These are phyloP conservation scores for Sceloporus undulatus DNA, from an alignment of 2,113 vertebrate species.

Conservation along the genomic window DNA sequence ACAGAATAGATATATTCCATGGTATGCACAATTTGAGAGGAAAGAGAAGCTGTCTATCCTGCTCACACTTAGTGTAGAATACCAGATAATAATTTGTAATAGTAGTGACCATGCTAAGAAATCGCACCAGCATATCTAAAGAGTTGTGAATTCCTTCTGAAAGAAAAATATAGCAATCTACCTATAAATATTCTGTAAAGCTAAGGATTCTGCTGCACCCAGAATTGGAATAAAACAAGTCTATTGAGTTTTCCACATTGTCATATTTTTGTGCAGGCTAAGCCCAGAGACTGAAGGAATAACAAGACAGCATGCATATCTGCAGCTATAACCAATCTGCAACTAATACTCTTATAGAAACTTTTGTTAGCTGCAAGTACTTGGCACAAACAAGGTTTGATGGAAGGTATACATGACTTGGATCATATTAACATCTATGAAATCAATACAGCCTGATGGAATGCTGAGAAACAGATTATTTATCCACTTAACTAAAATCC, in stretches of 20 bases:
- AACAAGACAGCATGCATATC: not conserved
- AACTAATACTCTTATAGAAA: not conserved
- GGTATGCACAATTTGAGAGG: not conserved
- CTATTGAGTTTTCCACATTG: too few relatives aligned
- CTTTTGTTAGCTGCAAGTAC: slow-evolving; percentile 8
- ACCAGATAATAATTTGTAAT: not conserved
- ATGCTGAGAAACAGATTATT: slow-evolving; percentile 21
- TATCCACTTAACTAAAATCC: slow-evolving; percentile 27
- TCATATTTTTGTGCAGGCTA: too few relatives aligned
- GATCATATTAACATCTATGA: not conserved
- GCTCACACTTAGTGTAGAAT: not conserved
- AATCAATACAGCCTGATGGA: slow-evolving; percentile 5
- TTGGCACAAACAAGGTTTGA: slow-evolving; percentile 20
- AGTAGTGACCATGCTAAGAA: not conserved
- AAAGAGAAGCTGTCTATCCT: not conserved
- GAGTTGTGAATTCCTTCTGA: not conserved
- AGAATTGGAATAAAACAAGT: not conserved
- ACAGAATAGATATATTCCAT: not conserved
- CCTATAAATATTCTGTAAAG: not conserved
- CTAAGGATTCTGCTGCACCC: not conserved
- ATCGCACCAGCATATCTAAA: not conserved
- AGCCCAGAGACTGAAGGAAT: not conserved
- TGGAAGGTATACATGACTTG: not conserved
- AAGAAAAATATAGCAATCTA: not conserved
- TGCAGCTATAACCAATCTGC: not conserved